A percentile compares a stretch with the other conserved stretches of the same genome.
phyloP scores from a whole-genome alignment of 2,888 invertebrate species.

The Morpho helenor region DNA sequence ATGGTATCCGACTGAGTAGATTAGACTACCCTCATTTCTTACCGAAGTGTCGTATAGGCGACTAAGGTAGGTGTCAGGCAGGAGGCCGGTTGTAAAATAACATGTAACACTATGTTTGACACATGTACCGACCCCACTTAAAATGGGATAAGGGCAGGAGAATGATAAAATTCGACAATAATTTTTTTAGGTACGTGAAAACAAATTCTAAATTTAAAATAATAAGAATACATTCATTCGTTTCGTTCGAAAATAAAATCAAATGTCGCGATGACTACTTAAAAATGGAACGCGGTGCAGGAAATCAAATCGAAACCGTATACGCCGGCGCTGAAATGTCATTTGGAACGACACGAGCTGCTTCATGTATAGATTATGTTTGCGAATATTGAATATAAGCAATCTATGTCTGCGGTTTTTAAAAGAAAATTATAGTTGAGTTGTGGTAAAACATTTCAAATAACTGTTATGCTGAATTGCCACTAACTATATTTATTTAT shows the following conservation, averaged over 20 bases:
- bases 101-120: too few relatives aligned
- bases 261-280: constrained; percentile 63
- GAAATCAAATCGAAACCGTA: constrained; percentile 65
- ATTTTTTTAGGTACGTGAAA: neutral
- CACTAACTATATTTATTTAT: too few relatives aligned
- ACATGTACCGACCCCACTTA: too few relatives aligned
- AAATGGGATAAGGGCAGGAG: too few relatives aligned
- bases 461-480: neutral
- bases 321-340: constrained; percentile 51
- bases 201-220: constrained; percentile 6
- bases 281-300: constrained; percentile 57
- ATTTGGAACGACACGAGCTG: constrained; percentile 37
- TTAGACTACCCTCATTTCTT: too few relatives aligned
- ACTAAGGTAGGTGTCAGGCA: too few relatives aligned
- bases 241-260: constrained; percentile 40
- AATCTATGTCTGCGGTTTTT: constrained; percentile 8
- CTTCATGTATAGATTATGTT: constrained; percentile 18
- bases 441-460: neutral
- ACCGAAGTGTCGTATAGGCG: too few relatives aligned
- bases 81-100: too few relatives aligned
- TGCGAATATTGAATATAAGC: constrained; percentile 14
- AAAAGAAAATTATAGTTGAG: constrained; percentile 6
- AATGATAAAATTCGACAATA: too few relatives aligned
- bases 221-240: too few relatives aligned
- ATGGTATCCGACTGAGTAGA: too few relatives aligned